Conservation (phyloP, 1,140 invertebrate species). For the Cyphomyrmex costatus region DNA sequence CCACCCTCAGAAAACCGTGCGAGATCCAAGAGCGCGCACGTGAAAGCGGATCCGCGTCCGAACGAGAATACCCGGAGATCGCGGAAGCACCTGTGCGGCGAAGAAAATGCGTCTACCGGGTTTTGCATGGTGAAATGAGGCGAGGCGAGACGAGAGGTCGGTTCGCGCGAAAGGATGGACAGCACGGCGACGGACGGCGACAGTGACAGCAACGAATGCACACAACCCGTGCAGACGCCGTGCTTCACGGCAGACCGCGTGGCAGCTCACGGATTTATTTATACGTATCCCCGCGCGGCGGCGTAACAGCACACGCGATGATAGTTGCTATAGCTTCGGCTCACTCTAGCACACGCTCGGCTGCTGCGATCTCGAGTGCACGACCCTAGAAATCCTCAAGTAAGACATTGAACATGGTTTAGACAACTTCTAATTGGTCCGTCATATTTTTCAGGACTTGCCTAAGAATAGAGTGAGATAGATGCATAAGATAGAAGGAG, state of each 20-base stretch:
- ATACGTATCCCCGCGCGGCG: conserved; percentile 70
- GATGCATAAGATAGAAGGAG: too few species aligned
- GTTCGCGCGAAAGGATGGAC: conserved; percentile 30
- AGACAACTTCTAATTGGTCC: too few species aligned
- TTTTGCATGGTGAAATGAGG: conserved; percentile 15
- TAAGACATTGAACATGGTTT: too few species aligned
- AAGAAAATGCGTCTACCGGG: conserved; percentile 70
- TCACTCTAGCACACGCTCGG: background rate
- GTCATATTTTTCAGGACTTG: too few species aligned
- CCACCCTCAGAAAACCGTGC: background rate
- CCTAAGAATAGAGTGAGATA: too few species aligned
- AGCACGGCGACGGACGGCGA: conserved; percentile 12
- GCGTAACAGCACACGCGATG: background rate
- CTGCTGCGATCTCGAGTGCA: conserved; percentile 7
- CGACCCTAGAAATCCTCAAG: too few species aligned
- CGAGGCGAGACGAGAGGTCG: conserved; percentile 19
- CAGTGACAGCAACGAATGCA: conserved; percentile 18
- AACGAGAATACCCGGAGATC: conserved; percentile 72
- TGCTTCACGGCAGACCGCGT: conserved; percentile 85
- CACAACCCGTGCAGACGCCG: conserved; percentile 70
- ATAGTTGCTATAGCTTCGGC: background rate
- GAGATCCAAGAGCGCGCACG: background rate
- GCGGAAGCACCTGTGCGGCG: conserved; percentile 80
- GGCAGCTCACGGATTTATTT: conserved; percentile 84
- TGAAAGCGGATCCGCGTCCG: conserved; percentile 1